Base-by-base conservation (phyloP, 2,113 vertebrate genomes). In the Dissostichus mawsoni region DNA sequence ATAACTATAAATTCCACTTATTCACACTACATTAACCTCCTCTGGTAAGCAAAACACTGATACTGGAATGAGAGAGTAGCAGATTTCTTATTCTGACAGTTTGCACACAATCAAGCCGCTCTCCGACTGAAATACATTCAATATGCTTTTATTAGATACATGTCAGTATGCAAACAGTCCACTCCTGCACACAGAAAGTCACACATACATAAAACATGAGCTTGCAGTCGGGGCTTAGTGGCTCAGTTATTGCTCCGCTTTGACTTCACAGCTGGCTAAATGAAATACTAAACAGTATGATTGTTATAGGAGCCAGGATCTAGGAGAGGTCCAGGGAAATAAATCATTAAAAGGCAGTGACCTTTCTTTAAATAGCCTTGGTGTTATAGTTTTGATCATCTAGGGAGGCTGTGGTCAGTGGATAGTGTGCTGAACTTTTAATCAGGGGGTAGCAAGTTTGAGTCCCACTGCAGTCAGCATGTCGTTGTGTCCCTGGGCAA, bases 141-240 rank as follows among this genome's bases (percentile, higher is more conserved):
- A 84, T 89, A 85, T 82, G 68, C 71, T 72, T 53, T 75, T 81
- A 90, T 88, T 76, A 80, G 66, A 78, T 68, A 89, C 78, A 86
- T 70, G 62, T 73, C 57, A 45, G 64, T 81, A 82, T 85, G 74
- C 80, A 88, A 85, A 90, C 86, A 88, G 85, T 76, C 64, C 12
- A 48, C 65, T 76, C 20, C 74, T 58, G n/a, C 63, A 65, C 80
- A 85, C 71, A 63, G 74, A 64, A 74, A 86, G 76, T 74, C 78
- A 82, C 82, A 83, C 53, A 90, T 88, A 84, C 88, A 90, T 88
- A 88, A 90, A 92, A 91, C 86, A 90, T 81, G 73, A 88, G 69
- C 57, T 79, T 75, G 68, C 69, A 62, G 77, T 80, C 71, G 50
- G 69, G 56, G 57, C 53, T 81, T 78, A 75, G 57, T 69, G 61